These are phyloP conservation scores for Scaptomyza parva DNA, from an alignment of 2,888 invertebrate species.

Conservation along the genomic window DNA sequence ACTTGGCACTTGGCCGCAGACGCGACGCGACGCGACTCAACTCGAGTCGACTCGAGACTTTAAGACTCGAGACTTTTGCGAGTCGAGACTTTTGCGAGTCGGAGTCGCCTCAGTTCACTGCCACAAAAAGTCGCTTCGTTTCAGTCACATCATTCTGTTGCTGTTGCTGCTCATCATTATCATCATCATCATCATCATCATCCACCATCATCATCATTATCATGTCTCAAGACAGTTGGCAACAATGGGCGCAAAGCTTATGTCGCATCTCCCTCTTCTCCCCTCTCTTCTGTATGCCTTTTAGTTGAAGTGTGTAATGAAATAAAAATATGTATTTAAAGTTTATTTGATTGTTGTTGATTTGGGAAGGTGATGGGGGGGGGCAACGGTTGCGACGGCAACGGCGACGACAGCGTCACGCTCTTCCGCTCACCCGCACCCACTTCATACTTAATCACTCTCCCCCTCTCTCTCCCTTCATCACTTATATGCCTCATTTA, in stretches of 20 bases:
- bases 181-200: constrained; percentile 19
- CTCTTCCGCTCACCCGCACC: constrained; percentile 35
- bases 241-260: constrained; percentile 48
- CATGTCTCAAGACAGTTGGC: constrained; percentile 57
- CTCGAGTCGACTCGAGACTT: constrained; percentile 16
- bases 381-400: background rate
- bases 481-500: constrained; percentile 8
- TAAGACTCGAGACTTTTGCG: constrained; percentile 2
- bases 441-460: constrained; percentile 9
- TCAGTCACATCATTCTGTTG: constrained; percentile 35
- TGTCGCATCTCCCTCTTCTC: constrained; percentile 10
- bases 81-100: background rate
- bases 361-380: constrained; percentile 54
- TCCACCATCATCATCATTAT: constrained; percentile 29
- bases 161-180: constrained; percentile 42
- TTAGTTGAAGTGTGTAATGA: constrained; percentile 73
- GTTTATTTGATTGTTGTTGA: constrained; percentile 80
- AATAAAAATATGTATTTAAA: constrained; percentile 81
- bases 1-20: constrained; percentile 66
- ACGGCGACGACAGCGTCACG: constrained; percentile 44
- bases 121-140: constrained; percentile 13
- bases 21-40: too few species aligned
- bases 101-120: constrained; percentile 5
- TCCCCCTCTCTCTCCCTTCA: background rate
- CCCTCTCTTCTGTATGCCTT: constrained; percentile 37